A percentile compares a stretch with the other conserved stretches of the same genome.
Conservation (phyloP, 2,797 vertebrate genomes). For the Staurois parvus region DNA sequence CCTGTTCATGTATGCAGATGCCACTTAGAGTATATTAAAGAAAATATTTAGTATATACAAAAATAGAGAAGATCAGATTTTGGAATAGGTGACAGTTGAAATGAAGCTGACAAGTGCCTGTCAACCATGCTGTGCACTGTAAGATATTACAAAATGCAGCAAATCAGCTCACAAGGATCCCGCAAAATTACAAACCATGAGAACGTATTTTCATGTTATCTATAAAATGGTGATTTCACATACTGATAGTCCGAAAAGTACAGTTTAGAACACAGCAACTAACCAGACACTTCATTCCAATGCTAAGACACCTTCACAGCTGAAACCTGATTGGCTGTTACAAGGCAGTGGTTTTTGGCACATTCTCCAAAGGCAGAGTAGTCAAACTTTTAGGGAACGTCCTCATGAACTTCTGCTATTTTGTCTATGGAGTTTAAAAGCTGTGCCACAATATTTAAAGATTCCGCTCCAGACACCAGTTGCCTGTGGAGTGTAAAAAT, state of each 20-base stretch:
- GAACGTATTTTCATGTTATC: too few species aligned
- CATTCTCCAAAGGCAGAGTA: not conserved
- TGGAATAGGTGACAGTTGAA: not conserved
- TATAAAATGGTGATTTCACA: not conserved
- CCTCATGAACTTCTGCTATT: conserved; percentile 75
- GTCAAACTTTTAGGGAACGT: conserved; percentile 53
- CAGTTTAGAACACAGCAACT: not conserved
- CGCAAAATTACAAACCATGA: not conserved
- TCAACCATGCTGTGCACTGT: too few species aligned
- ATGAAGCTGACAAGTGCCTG: not conserved
- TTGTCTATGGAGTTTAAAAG: conserved; percentile 87
- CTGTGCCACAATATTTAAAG: conserved; percentile 80
- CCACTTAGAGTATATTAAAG: not conserved
- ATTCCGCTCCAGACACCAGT: conserved; percentile 80
- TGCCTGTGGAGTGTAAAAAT: conserved; percentile 67
- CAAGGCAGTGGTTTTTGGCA: not conserved
- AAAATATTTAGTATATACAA: not conserved
- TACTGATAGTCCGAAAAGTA: not conserved
- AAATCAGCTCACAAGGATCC: not conserved
- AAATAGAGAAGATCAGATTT: not conserved
- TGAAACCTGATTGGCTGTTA: not conserved
- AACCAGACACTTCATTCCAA: not conserved
- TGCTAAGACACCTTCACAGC: not conserved
- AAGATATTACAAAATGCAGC: too few species aligned
- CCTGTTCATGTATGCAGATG: not conserved